Conservation (phyloP, 2,797 vertebrate genomes). For the Epinephelus malabaricus region DNA sequence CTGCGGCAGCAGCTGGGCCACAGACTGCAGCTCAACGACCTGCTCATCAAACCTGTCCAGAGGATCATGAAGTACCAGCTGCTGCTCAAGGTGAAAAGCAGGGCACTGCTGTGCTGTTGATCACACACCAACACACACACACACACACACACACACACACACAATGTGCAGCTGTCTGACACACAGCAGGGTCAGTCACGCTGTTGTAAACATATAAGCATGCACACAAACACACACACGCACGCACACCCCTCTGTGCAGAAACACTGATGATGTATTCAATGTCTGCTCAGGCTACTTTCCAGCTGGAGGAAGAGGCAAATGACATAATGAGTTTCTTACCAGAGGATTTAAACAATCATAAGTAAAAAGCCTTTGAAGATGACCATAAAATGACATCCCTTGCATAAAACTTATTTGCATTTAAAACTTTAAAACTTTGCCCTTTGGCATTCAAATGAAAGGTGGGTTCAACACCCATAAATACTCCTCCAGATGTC, state of each 20-base stretch:
- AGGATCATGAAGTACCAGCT: constrained; percentile 99
- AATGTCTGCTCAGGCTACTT: constrained; percentile 18
- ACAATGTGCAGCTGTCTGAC: constrained; percentile 47
- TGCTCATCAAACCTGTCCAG: constrained; percentile 98
- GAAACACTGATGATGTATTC: constrained; percentile 10
- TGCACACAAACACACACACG: constrained; percentile 11
- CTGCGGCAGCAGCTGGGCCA: constrained; percentile 96
- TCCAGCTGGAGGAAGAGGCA: constrained; percentile 34
- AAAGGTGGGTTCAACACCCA: constrained; percentile 52
- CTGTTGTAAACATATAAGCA: constrained; percentile 41
- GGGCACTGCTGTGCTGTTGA: constrained; percentile 38
- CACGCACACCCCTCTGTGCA: background rate
- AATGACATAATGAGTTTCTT: constrained; percentile 38
- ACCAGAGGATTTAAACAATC: constrained; percentile 34
- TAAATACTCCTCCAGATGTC: constrained; percentile 77
- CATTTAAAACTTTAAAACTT: constrained; percentile 32
- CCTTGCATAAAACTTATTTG: constrained; percentile 36
- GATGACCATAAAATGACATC: constrained; percentile 60
- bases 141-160: constrained; percentile 30
- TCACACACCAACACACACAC: constrained; percentile 34
- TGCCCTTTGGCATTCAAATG: constrained; percentile 62
- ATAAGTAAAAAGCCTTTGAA: constrained; percentile 54
- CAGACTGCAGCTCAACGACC: constrained; percentile 96
- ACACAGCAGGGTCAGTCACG: constrained; percentile 39
- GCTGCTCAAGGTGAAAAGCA: constrained; percentile 93